Conservation (phyloP, 1,140 invertebrate species). For the Caenorhabditis inopinata region DNA sequence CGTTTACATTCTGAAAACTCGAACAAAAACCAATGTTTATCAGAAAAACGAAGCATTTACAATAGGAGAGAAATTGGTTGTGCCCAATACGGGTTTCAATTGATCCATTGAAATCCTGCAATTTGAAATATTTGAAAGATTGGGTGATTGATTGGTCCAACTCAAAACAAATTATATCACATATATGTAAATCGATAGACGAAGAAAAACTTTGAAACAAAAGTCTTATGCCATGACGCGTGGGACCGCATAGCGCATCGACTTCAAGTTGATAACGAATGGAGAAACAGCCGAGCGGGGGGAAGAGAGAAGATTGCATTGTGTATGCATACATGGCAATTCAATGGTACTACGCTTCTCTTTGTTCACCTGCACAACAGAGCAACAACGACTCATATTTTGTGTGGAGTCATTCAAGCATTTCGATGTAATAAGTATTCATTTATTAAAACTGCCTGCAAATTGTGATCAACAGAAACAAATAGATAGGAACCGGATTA, state of each 20-base stretch:
- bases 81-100: conserved; percentile 29
- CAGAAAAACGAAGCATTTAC: background rate
- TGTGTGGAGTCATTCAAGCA: background rate
- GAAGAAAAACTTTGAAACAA: background rate
- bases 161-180: too few species aligned
- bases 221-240: background rate
- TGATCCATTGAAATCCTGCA: conserved; percentile 29
- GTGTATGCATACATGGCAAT: conserved; percentile 23
- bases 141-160: too few species aligned
- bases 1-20: conserved; percentile 26
- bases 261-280: background rate
- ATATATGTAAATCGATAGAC: too few species aligned
- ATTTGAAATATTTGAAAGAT: too few species aligned
- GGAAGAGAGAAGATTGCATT: background rate
- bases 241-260: conserved; percentile 8
- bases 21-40: background rate
- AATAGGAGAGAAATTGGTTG: conserved; percentile 1
- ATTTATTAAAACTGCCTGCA: too few species aligned
- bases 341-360: background rate
- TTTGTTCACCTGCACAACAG: conserved; percentile 23
- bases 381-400: background rate
- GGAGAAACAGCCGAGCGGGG: background rate
- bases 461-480: too few species aligned
- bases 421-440: too few species aligned
- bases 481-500: background rate